phyloP scores from a whole-genome alignment of 2,888 invertebrate genomes.

The Cyclophora albipunctata region DNA sequence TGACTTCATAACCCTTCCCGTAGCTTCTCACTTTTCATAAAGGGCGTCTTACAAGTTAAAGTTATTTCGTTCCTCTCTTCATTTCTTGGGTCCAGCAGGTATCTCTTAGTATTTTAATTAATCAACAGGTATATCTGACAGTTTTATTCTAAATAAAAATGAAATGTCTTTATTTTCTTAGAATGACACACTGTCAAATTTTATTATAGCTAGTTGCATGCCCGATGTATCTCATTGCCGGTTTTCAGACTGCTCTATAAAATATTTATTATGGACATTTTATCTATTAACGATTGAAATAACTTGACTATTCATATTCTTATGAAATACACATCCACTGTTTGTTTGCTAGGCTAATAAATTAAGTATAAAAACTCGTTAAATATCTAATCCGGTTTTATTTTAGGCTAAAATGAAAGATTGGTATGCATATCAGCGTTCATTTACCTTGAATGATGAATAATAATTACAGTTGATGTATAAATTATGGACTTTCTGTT shows the following conservation, averaged over 20 bases:
- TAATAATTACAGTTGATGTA: slow-evolving; percentile 52
- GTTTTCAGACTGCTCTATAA: slow-evolving; percentile 66
- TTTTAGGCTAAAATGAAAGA: slow-evolving; percentile 58
- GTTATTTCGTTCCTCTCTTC: no score
- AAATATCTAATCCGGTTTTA: slow-evolving; percentile 48
- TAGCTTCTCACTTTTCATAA: no score
- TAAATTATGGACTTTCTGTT: slow-evolving; percentile 58
- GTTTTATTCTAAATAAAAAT: slow-evolving; percentile 16
- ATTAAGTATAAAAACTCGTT: slow-evolving; percentile 48
- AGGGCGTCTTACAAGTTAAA: no score
- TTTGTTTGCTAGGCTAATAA: slow-evolving; percentile 52
- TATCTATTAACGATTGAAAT: slow-evolving; percentile 61
- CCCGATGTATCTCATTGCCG: slow-evolving; percentile 40
- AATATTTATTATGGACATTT: slow-evolving; percentile 57
- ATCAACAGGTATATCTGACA: slow-evolving; percentile 20
- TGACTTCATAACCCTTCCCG: no score
- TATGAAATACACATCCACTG: slow-evolving; percentile 55
- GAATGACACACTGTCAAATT: slow-evolving; percentile 61
- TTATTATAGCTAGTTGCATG: slow-evolving; percentile 49
- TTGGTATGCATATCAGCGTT: slow-evolving; percentile 55
- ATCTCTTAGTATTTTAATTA: slow-evolving; percentile 11
- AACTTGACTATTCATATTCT: slow-evolving; percentile 55
- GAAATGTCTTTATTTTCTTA: slow-evolving; percentile 35
- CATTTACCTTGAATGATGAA: slow-evolving; percentile 67
- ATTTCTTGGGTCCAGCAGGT: no score